Percentiles rank a stretch among this genome's conserved stretches.
phyloP scores from a whole-genome alignment of 1,140 invertebrate species.

The Grapholita molesta region DNA sequence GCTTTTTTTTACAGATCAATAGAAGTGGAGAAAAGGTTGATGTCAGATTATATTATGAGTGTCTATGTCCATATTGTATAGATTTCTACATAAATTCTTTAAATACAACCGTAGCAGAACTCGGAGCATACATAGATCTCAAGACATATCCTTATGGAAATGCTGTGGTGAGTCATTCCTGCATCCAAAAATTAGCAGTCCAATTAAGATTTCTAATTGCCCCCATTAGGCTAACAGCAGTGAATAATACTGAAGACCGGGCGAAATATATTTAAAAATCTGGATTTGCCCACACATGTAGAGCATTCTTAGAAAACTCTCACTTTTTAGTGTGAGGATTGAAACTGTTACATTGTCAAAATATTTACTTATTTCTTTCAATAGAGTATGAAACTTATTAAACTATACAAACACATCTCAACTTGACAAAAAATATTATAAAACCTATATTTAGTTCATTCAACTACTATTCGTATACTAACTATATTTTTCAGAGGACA shows the following conservation, averaged over 20 bases:
- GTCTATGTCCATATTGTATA: slow-evolving; percentile 87
- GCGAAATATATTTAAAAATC: too few species aligned
- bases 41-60: slow-evolving; percentile 85
- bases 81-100: slow-evolving; percentile 81
- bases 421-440: not conserved
- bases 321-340: too few species aligned
- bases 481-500: not conserved
- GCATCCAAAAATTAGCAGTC: not conserved
- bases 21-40: slow-evolving; percentile 29
- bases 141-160: slow-evolving; percentile 88
- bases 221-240: too few species aligned
- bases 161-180: slow-evolving; percentile 77
- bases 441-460: not conserved
- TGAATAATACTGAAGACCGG: too few species aligned
- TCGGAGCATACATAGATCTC: slow-evolving; percentile 76
- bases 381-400: too few species aligned
- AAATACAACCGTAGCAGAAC: slow-evolving; percentile 63
- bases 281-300: too few species aligned
- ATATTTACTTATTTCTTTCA: too few species aligned
- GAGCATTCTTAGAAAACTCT: too few species aligned
- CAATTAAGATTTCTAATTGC: too few species aligned
- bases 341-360: too few species aligned
- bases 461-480: not conserved
- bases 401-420: too few species aligned
- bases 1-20: not conserved